Evolutionary conservation across 2,797 vertebrate genomes (phyloP), one percentile per base, ranked within the genome.

Genomic region (Gouania willdenowi): DNA sequence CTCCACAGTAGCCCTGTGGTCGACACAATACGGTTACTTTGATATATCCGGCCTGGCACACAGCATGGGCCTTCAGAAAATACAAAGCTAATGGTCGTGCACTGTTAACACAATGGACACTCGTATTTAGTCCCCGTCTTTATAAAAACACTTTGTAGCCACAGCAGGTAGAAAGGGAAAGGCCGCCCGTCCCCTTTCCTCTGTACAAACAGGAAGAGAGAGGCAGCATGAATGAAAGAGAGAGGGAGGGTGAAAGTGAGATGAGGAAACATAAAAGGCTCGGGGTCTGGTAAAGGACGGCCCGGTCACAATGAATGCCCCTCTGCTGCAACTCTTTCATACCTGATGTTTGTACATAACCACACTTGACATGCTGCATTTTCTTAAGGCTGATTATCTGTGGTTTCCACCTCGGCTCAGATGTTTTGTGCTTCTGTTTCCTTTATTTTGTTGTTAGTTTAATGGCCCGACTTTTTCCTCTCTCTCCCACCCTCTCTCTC

Each of bases 161-260:
- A 81, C 83, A 86, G 86, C 84, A 87, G 80, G 86, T 83, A 84
- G 65, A 76, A 69, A 75, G 64, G 79, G 66, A 82, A 85, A 72
- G 57, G 70, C 79, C 42, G 79, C 69, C 65, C 75, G 78, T 83
- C 79, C 72, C 72, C 71, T 77, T 86, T 75, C 64, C 83, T 80
- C 74, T 85, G 78, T 79, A 82, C 86, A 90, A 86, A 89, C 85
- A 89, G 82, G 78, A 84, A 80, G 75, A 79, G 69, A 58, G 75
- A 54, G 50, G 47, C 53, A 25, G 50, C 72, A 56, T 61, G 79
- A 83, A 81, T 77, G 62, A 69, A 71, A 71, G 47, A 70, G 66
- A 82, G 75, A 72, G 56, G 66, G 69, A 79, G 17, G 38, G 68
- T 78, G 74, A 84, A 81, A 82, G 66, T 53, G 75, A 79, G 73